Evolutionary conservation across 2,797 vertebrate genomes (phyloP).

Genomic region (Chaenodraco wilsoni): DNA sequence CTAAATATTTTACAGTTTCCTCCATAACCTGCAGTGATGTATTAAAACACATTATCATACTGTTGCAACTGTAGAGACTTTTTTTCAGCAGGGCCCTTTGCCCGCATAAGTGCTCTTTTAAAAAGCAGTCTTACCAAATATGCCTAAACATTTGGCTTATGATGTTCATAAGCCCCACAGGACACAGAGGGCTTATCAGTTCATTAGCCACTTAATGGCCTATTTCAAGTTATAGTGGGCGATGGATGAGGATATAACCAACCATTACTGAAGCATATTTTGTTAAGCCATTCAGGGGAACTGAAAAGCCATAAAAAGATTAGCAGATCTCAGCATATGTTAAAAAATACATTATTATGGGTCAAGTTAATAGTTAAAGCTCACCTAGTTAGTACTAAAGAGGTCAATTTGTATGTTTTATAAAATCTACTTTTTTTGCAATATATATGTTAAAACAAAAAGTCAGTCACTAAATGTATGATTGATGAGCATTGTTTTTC

Average conservation of each 20-base stretch:
- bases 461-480: not conserved
- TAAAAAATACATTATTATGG: constrained; percentile 77
- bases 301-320: constrained; percentile 79
- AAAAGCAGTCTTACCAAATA: constrained; percentile 57
- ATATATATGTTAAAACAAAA: constrained; percentile 7
- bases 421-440: constrained; percentile 6
- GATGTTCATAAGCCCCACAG: constrained; percentile 72
- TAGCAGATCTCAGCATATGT: constrained; percentile 83
- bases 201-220: constrained; percentile 78
- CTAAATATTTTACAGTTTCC: not conserved
- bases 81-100: constrained; percentile 33
- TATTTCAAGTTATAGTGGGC: constrained; percentile 72
- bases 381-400: constrained; percentile 64
- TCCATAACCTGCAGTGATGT: constrained; percentile 13
- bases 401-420: constrained; percentile 44
- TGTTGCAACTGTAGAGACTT: not conserved
- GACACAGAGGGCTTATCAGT: constrained; percentile 78
- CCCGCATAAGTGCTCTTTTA: constrained; percentile 52
- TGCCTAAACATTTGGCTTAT: constrained; percentile 73
- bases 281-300: constrained; percentile 77
- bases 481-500: not conserved
- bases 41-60: constrained; percentile 9
- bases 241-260: constrained; percentile 67
- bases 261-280: constrained; percentile 79
- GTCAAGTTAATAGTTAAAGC: constrained; percentile 79